Evolutionary conservation across 2,888 invertebrate species (phyloP).

Genomic region (Dynastes grantii): DNA sequence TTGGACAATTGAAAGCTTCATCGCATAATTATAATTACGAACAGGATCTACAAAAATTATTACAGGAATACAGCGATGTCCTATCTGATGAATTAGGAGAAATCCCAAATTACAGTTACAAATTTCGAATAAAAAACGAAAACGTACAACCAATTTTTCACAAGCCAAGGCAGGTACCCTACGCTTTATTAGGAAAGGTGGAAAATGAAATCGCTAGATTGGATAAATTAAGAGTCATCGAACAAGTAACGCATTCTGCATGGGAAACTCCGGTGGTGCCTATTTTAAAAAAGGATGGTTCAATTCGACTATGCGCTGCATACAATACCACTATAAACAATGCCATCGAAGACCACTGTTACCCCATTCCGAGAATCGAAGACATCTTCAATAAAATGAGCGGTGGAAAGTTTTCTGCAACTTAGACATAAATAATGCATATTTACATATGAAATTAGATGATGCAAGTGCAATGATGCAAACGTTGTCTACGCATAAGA

Average conservation of each 20-base stretch:
- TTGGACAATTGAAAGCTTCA: background rate
- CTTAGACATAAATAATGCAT: conserved; percentile 54
- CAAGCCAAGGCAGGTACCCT: conserved; percentile 32
- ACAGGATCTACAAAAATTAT: background rate
- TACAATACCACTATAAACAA: conserved; percentile 14
- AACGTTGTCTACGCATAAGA: conserved; percentile 58
- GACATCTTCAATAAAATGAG: conserved; percentile 54
- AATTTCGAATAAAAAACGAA: conserved; percentile 6
- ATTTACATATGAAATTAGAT: conserved; percentile 55
- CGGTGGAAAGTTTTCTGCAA: conserved; percentile 53
- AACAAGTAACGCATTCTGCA: conserved; percentile 12
- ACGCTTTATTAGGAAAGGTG: conserved; percentile 5
- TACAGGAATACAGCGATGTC: background rate
- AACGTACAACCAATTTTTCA: conserved; percentile 18
- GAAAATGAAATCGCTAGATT: conserved; percentile 27
- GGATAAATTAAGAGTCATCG: conserved; percentile 15
- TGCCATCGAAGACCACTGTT: conserved; percentile 46
- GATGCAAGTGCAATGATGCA: conserved; percentile 53
- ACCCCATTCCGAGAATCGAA: conserved; percentile 62
- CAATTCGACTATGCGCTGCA: conserved; percentile 31
- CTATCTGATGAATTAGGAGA: conserved; percentile 20
- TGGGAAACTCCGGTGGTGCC: conserved; percentile 41
- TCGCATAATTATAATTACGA: background rate
- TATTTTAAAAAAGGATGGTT: conserved; percentile 22
- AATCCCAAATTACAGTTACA: conserved; percentile 25